Evolutionary conservation across 2,113 vertebrate genomes (phyloP), one percentile per base, ranked within the genome.

Genomic region (Microcebus lehilahytsara): DNA sequence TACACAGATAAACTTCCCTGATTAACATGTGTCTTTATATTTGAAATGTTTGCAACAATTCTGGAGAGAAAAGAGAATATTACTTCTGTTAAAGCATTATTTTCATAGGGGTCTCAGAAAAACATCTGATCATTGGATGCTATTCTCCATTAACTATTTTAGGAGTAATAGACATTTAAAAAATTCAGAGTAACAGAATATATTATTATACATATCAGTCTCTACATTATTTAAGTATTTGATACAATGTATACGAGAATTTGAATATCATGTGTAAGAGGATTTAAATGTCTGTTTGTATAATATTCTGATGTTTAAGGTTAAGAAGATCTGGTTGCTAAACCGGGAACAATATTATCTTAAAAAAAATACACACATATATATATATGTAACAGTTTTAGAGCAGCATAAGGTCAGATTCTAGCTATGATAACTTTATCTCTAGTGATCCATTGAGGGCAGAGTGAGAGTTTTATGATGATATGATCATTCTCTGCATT

Each of bases 281-380:
- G 23, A 0, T 22, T 64, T 75, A 93, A 89, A 12, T 85, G 23
- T 66, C 1, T 9, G 0, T 78, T 85, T 78, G 27, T 30, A 14
- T 22, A 85, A 51, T 25, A 2, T 51, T 95, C 34, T 83, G 40
- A 53, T 91, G 66, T 16, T 46, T 78, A 92, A 81, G 30, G 14
- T 25, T 96, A 97, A 96, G 14, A 32, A 49, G 27, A 16, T 69
- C 34, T 67, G 72, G 42, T 89, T 74, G 17, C 4, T 92, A 42
- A 37, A 77, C 62, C 80, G 6, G 94, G 67, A 74, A 37, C 6
- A 23, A 9, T 66, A 27, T 95, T 97, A 95, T 94, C 66, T 85
- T 77, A 25, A 17, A 37, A 77, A 11, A 46, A 12, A 51, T 0
- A 46, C 7, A 46, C 7, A 37, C n/a, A n/a, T 62, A 62, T 62